A percentile compares a stretch with the other conserved stretches of the same genome.
These are phyloP conservation scores for Ophion ventricosus DNA, from an alignment of 2,888 invertebrate genomes.

Conservation along the genomic window DNA sequence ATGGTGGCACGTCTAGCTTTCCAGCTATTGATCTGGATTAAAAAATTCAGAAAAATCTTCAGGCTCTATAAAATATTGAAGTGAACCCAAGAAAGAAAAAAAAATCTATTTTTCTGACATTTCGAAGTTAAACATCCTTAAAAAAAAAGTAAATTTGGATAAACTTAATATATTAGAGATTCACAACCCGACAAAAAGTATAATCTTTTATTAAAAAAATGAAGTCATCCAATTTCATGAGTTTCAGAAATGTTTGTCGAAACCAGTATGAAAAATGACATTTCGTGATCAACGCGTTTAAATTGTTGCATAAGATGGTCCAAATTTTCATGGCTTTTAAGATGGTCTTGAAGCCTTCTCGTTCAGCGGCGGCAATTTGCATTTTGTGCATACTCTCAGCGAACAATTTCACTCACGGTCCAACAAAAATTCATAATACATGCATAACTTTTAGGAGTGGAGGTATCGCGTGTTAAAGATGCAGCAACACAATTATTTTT, in stretches of 20 bases:
- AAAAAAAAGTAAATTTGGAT: neutral
- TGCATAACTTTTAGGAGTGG: no score
- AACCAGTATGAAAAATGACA: neutral
- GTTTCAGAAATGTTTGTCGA: neutral
- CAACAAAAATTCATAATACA: no score
- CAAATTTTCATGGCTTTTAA: neutral
- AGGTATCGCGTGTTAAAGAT: no score
- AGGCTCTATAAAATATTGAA: neutral
- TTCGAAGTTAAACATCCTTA: neutral
- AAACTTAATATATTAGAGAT: neutral
- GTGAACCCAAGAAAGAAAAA: neutral
- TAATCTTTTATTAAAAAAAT: neutral
- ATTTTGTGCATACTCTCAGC: neutral
- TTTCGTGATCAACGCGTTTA: neutral
- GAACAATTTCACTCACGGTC: neutral
- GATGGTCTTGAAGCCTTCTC: neutral
- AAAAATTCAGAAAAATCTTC: neutral
- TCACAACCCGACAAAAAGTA: neutral
- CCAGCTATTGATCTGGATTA: neutral
- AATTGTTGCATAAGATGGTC: neutral
- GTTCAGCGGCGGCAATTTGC: neutral
- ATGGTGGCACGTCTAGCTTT: neutral
- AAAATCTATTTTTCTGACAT: neutral
- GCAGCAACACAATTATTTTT: no score
- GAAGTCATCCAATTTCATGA: neutral